Percentiles rank a stretch among this genome's conserved stretches.
Conservation (phyloP, 2,888 invertebrate genomes). For the Agonopterix subpropinquella region DNA sequence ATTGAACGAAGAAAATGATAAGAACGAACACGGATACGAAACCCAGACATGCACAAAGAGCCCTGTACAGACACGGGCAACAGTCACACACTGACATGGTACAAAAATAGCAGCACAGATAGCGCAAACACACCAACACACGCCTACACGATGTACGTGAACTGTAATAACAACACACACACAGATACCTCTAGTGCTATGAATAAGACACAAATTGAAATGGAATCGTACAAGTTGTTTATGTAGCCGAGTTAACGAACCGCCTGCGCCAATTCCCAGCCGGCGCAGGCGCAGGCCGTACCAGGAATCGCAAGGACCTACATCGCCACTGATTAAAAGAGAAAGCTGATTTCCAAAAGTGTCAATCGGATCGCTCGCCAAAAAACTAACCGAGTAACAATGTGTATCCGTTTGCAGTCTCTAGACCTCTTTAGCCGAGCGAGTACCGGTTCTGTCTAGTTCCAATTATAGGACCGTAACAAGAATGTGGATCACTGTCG, state of each 20-base stretch:
- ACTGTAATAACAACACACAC: constrained; percentile 71
- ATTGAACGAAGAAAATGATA: constrained; percentile 59
- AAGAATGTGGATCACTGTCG: constrained; percentile 40
- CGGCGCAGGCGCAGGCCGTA: constrained; percentile 4
- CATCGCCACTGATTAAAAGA: constrained; percentile 23
- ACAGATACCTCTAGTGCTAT: constrained; percentile 46
- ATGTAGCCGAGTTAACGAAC: constrained; percentile 29
- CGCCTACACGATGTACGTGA: constrained; percentile 67
- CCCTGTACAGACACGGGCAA: constrained; percentile 13
- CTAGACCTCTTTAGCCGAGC: constrained; percentile 31
- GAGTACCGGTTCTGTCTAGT: constrained; percentile 59
- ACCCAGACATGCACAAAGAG: constrained; percentile 33
- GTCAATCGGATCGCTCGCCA: not conserved
- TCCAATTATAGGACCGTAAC: constrained; percentile 52
- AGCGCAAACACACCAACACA: constrained; percentile 73
- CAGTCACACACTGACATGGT: constrained; percentile 20
- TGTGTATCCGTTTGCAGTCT: constrained; percentile 7
- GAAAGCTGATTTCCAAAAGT: constrained; percentile 44
- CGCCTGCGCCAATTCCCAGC: constrained; percentile 16
- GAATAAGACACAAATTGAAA: constrained; percentile 64
- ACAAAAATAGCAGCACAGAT: constrained; percentile 67
- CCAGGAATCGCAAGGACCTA: constrained; percentile 10
- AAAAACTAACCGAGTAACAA: constrained; percentile 35
- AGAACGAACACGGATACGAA: constrained; percentile 62
- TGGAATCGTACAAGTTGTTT: constrained; percentile 55